Evolutionary conservation across 2,797 vertebrate species (phyloP).

Genomic region (Linurgus olivaceus): DNA sequence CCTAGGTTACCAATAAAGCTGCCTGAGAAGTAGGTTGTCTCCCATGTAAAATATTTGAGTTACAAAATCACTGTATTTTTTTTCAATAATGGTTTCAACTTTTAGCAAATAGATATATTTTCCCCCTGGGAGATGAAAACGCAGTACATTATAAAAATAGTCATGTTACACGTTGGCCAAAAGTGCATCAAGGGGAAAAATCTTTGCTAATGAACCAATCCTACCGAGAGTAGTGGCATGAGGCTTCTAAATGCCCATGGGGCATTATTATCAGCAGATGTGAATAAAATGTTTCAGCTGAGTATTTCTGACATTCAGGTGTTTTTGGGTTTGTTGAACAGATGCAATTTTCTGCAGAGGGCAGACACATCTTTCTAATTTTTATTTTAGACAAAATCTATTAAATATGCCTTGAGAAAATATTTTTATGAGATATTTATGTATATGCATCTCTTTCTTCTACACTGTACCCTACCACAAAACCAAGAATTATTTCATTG

Average conservation of each 20-base stretch:
- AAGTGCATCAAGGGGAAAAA: conserved; percentile 42
- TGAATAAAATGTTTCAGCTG: not conserved
- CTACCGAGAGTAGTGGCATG: conserved; percentile 20
- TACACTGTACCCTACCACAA: not conserved
- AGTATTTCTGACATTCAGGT: conserved; percentile 41
- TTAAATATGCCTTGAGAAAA: not conserved
- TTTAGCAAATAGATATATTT: not conserved
- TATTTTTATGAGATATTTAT: not conserved
- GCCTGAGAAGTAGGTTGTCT: not conserved
- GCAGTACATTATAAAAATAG: not conserved
- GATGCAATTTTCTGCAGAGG: not conserved
- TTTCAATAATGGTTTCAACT: not conserved
- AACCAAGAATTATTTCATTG: not conserved
- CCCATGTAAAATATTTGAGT: not conserved
- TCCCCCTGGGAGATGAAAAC: not conserved
- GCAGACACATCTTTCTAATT: not conserved
- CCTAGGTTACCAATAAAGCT: not conserved
- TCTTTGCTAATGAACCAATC: conserved; percentile 44
- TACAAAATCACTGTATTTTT: not conserved
- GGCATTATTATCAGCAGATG: conserved; percentile 36
- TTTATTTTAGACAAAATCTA: not conserved
- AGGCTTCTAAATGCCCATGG: conserved; percentile 3
- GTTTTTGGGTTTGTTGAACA: not conserved
- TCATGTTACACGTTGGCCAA: not conserved
- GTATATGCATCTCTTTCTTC: not conserved